Evolutionary conservation across 2,113 vertebrate species (phyloP).

Genomic region (Cariama cristata): DNA sequence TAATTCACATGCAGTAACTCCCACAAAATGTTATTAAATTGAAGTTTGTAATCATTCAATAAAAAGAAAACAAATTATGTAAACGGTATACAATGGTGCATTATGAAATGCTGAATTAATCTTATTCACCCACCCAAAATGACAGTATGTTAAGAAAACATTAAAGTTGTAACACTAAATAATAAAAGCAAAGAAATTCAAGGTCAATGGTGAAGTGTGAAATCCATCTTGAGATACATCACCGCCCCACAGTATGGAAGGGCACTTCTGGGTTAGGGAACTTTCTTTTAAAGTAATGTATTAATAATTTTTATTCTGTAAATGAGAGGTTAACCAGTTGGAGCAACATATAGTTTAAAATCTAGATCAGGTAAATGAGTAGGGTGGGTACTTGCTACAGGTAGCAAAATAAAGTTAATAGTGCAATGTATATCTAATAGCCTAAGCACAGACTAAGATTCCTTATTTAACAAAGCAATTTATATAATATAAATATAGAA

Average conservation of each 20-base stretch:
- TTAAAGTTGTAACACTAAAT: slow-evolving; percentile 51
- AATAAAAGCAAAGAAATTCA: slow-evolving; percentile 56
- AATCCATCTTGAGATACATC: slow-evolving; percentile 1
- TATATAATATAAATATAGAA: not conserved
- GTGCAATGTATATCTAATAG: not conserved
- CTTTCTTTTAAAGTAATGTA: not conserved
- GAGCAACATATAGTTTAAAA: not conserved
- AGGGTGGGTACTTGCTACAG: not conserved
- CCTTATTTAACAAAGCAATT: not conserved
- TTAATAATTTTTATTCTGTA: slow-evolving; percentile 12
- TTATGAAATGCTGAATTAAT: slow-evolving; percentile 61
- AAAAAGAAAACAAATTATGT: slow-evolving; percentile 77
- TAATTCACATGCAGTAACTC: slow-evolving; percentile 73
- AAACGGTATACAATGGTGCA: slow-evolving; percentile 59
- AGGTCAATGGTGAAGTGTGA: slow-evolving; percentile 3
- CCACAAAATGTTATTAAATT: slow-evolving; percentile 72
- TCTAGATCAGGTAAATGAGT: not conserved
- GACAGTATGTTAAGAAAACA: slow-evolving; percentile 43
- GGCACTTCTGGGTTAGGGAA: not conserved
- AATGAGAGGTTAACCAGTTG: not conserved
- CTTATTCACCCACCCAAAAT: slow-evolving; percentile 23
- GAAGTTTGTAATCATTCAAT: slow-evolving; percentile 68
- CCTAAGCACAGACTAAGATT: not conserved
- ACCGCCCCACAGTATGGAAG: not conserved
- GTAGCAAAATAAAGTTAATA: not conserved